Evolutionary conservation across 37 sponge, comb jelly and placozoan species (phyloP).

Genomic region (Axinella damicornis): DNA sequence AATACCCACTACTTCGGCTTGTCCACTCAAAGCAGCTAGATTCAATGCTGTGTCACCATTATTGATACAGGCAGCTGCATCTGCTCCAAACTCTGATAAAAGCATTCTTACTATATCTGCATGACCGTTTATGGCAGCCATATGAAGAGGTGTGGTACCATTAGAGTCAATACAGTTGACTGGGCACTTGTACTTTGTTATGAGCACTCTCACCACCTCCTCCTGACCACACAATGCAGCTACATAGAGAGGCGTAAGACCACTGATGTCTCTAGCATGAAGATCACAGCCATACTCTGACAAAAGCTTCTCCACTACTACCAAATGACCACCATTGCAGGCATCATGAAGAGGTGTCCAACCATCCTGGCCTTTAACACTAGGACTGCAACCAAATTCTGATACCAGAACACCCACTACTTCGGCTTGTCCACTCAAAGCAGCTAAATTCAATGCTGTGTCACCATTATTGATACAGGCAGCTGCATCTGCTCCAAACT

Average conservation of each 20-base stretch:
- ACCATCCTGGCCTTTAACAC: not conserved
- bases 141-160: constrained; percentile 14
- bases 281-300: constrained; percentile 8
- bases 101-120: not conserved
- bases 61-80: not conserved
- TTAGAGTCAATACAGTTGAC: not conserved
- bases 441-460: constrained; percentile 17
- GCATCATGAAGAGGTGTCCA: constrained; percentile 1
- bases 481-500: constrained; percentile 6
- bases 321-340: not conserved
- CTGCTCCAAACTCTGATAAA: not conserved
- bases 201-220: not conserved
- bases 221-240: not conserved
- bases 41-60: constrained; percentile 13
- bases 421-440: not conserved
- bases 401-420: not conserved
- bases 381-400: constrained; percentile 7
- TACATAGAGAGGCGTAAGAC: not conserved
- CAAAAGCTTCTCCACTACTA: not conserved
- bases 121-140: not conserved
- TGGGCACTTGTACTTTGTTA: not conserved
- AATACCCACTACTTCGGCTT: not conserved
- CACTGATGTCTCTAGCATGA: not conserved
- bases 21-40: constrained; percentile 1
- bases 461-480: not conserved